Conservation (phyloP, 1,140 invertebrate genomes). For the Nixonia krombeini region DNA sequence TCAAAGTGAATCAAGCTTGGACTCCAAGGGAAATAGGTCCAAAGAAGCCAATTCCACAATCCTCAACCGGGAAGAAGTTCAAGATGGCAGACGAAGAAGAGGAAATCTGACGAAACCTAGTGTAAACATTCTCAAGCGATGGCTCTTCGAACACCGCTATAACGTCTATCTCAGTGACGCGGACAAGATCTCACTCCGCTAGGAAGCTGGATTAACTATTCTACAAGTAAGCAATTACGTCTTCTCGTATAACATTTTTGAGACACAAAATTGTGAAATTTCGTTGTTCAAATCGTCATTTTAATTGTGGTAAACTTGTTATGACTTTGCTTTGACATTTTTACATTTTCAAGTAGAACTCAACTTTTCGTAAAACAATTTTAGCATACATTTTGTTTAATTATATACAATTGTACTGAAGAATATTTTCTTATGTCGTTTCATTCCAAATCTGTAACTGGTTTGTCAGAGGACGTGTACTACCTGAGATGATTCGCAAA, state of each 20-base stretch:
- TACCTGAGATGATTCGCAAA: constrained; percentile 92
- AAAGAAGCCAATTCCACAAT: constrained; percentile 50
- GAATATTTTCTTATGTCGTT: background rate
- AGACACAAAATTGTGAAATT: too few species aligned
- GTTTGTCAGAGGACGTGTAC: constrained; percentile 92
- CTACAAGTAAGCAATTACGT: constrained; percentile 78
- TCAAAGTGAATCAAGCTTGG: constrained; percentile 75
- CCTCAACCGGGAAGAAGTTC: constrained; percentile 58
- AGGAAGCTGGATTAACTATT: constrained; percentile 89
- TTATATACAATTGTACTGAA: too few species aligned
- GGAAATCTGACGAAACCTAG: constrained; percentile 95
- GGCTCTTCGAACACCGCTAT: constrained; percentile 94
- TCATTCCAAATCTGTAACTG: constrained; percentile 89
- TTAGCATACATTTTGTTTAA: too few species aligned
- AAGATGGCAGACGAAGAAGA: constrained; percentile 81
- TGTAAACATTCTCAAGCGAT: constrained; percentile 91
- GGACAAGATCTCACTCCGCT: constrained; percentile 88
- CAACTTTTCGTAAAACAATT: too few species aligned
- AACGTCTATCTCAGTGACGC: constrained; percentile 95
- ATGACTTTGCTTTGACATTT: too few species aligned
- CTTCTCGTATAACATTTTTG: too few species aligned
- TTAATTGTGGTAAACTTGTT: too few species aligned
- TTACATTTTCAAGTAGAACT: too few species aligned
- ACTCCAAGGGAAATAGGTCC: constrained; percentile 58
- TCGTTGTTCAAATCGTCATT: too few species aligned